Evolutionary conservation across 2,888 invertebrate species (phyloP).

Genomic region (Limulus polyphemus): DNA sequence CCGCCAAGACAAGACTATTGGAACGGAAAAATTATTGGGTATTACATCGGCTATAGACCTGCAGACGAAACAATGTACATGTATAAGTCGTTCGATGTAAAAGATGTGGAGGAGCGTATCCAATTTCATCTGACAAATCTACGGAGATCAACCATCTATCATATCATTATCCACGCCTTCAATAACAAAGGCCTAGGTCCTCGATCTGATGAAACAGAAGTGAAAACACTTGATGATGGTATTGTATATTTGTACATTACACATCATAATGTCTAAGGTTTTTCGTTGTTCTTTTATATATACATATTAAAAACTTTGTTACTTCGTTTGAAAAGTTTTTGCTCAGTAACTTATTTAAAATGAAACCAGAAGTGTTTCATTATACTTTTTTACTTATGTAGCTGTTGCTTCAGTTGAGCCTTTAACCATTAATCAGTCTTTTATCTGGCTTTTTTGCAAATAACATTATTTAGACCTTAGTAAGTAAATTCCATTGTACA

Average conservation of each 20-base stretch:
- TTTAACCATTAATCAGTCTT: too few relatives aligned
- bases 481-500: too few relatives aligned
- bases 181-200: slow-evolving; percentile 35
- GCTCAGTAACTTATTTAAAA: too few relatives aligned
- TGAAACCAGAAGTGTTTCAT: too few relatives aligned
- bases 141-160: slow-evolving; percentile 35
- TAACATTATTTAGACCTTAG: too few relatives aligned
- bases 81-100: slow-evolving; percentile 7
- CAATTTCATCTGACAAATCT: slow-evolving; percentile 30
- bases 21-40: slow-evolving; percentile 35
- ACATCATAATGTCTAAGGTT: too few relatives aligned
- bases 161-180: slow-evolving; percentile 34
- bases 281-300: too few relatives aligned
- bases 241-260: not conserved
- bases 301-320: too few relatives aligned
- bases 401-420: too few relatives aligned
- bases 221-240: slow-evolving; percentile 34
- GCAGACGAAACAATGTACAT: not conserved
- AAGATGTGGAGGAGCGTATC: not conserved
- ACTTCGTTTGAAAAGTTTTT: too few relatives aligned
- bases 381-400: too few relatives aligned
- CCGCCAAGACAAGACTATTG: slow-evolving; percentile 30
- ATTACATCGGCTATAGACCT: slow-evolving; percentile 33
- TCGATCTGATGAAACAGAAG: slow-evolving; percentile 30
- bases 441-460: too few relatives aligned